phyloP scores from a whole-genome alignment of 2,113 vertebrate species.

The Illadopsis cleaveri region DNA sequence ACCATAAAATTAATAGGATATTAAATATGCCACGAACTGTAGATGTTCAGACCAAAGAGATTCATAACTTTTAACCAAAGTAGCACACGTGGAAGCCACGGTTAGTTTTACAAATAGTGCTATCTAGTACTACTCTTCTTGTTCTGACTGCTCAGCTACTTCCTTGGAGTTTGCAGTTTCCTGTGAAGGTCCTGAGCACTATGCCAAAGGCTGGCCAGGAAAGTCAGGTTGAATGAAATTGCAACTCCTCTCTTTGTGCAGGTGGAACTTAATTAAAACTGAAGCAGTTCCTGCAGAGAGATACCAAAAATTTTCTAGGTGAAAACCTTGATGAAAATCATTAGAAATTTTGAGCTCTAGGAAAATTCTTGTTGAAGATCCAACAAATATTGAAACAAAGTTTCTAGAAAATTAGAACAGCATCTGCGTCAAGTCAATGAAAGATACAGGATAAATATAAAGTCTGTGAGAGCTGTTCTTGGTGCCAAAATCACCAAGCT shows the following conservation, averaged over 20 bases:
- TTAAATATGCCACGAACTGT: neutral
- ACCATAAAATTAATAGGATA: neutral
- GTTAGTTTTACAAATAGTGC: neutral
- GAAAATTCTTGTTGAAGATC: neutral
- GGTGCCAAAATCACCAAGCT: neutral
- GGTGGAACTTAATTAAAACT: neutral
- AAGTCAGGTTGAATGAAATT: neutral
- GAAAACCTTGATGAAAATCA: neutral
- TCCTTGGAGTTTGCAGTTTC: neutral
- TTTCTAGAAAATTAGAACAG: neutral
- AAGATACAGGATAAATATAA: neutral
- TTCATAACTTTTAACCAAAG: accelerated
- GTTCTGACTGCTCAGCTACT: neutral
- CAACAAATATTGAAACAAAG: neutral
- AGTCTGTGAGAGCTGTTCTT: neutral
- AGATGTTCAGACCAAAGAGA: neutral
- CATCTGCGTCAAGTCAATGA: neutral
- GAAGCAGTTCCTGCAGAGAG: neutral
- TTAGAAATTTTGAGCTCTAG: neutral
- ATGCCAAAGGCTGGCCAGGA: neutral
- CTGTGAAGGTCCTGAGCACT: neutral
- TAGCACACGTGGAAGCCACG: neutral
- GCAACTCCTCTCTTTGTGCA: neutral
- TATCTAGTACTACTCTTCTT: neutral
- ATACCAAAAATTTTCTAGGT: neutral